Base-by-base conservation (phyloP, 2,113 vertebrate genomes). In the Saguinus imperator region DNA sequence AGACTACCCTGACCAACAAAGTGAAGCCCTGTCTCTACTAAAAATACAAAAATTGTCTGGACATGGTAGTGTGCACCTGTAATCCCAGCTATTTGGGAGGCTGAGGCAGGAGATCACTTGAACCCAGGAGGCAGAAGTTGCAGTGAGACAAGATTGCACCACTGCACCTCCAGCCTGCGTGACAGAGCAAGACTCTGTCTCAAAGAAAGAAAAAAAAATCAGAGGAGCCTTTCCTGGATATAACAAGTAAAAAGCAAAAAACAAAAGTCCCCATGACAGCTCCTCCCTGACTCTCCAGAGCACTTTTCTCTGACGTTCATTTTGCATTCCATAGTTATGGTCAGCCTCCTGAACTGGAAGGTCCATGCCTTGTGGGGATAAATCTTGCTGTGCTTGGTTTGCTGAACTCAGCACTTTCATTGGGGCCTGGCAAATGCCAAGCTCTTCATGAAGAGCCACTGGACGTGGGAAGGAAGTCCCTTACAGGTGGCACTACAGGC, bases 381-480 rank as follows among this genome's bases (percentile, higher is more conserved):
- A 25, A 17, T 58, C 52, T n/a, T 32, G 27, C 18, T 11, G 57
- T 5, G 21, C 37, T 8, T 35, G 7, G 40, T 27, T 40, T 32
- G 40, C 48, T 12, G 52, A 81, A 27, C 12, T n/a, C 11, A n/a
- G 48, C 64, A 6, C 11, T 61, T 10, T 9, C 55, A 64, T 23
- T 1, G 35, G 61, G 37, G 61, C 32, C 91, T 25, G 85, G 75
- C 2, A 35, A 37, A 64, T 0, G 0, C 3, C 18, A 8, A 29
- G 16, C n/a, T 70, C 57, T 75, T n/a, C 6, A 1, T 0, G 2
- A 25, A 32, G 12, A 5, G 5, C 79, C 14, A 58, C 76, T 21
- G 29, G 84, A 4, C 0, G 16, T 0, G 1, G 23, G 23, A 68
- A 58, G 3, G 5, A 29, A 35, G 11, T 8, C 29, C 35, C 14